Percentiles rank a stretch among this genome's conserved stretches.
Evolutionary conservation across 2,113 vertebrate species (phyloP).

Genomic region (Melozone crissalis): DNA sequence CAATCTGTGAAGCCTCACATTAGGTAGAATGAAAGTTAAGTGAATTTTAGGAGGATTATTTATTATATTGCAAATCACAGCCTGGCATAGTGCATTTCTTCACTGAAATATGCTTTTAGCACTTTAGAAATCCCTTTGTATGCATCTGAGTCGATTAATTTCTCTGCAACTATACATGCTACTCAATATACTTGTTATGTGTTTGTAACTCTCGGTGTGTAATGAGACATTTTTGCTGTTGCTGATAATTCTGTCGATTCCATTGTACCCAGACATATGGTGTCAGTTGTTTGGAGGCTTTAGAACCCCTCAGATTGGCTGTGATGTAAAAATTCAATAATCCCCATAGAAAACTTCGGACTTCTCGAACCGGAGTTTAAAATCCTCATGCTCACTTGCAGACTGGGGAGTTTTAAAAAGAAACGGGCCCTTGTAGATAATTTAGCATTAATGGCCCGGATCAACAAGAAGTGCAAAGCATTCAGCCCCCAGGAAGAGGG

Average conservation of each 20-base stretch:
- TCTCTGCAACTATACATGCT: neutral
- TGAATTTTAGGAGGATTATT: conserved; percentile 64
- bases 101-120: conserved; percentile 39
- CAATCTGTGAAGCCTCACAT: conserved; percentile 53
- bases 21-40: conserved; percentile 40
- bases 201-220: neutral
- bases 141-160: conserved; percentile 55
- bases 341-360: conserved; percentile 58
- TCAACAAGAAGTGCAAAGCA: conserved; percentile 46
- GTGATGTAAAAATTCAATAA: conserved; percentile 51
- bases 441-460: conserved; percentile 50
- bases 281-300: conserved; percentile 53
- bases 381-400: neutral
- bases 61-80: conserved; percentile 55
- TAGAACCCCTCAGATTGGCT: conserved; percentile 15
- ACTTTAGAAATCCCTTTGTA: conserved; percentile 53
- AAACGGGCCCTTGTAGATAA: conserved; percentile 57
- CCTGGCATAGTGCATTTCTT: conserved; percentile 21
- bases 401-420: conserved; percentile 55
- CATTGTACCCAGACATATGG: conserved; percentile 49
- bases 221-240: conserved; percentile 61
- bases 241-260: conserved; percentile 47
- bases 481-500: neutral
- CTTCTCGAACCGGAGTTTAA: conserved; percentile 16
- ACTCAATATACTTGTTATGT: conserved; percentile 43